Evolutionary conservation across 1,140 invertebrate genomes (phyloP).

Genomic region (Micrasema longulum): DNA sequence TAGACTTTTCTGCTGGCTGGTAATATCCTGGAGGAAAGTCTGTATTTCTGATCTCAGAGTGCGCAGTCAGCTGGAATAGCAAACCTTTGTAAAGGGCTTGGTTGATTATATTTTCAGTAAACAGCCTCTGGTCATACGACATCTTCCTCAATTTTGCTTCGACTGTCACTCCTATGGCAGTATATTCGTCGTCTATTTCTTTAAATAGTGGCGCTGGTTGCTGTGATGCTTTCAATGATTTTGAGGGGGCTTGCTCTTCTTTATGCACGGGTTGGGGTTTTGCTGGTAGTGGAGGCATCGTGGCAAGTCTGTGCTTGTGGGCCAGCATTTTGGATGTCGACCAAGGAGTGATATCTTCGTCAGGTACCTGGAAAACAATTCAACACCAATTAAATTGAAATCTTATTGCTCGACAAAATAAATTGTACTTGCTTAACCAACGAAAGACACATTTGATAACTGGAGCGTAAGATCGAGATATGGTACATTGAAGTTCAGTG

Average conservation of each 20-base stretch:
- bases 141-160: constrained; percentile 54
- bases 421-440: too few species aligned
- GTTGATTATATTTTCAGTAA: constrained; percentile 53
- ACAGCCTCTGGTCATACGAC: constrained; percentile 49
- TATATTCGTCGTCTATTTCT: constrained; percentile 52
- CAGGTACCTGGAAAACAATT: too few species aligned
- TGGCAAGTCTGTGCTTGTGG: constrained; percentile 36
- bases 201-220: not conserved
- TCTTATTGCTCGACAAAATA: not conserved
- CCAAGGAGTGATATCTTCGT: constrained; percentile 1
- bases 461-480: too few species aligned
- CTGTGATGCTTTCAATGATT: not conserved
- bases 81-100: constrained; percentile 49
- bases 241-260: too few species aligned
- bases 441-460: too few species aligned
- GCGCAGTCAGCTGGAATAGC: constrained; percentile 43
- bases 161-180: constrained; percentile 49
- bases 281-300: constrained; percentile 13
- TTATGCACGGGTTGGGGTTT: too few species aligned
- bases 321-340: constrained; percentile 49
- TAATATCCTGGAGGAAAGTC: constrained; percentile 42
- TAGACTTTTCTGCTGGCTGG: not conserved
- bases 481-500: too few species aligned
- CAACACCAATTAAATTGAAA: not conserved
- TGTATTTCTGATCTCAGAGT: constrained; percentile 43